Conservation (phyloP, 2,888 invertebrate species). For the Phyllotreta striolata region DNA sequence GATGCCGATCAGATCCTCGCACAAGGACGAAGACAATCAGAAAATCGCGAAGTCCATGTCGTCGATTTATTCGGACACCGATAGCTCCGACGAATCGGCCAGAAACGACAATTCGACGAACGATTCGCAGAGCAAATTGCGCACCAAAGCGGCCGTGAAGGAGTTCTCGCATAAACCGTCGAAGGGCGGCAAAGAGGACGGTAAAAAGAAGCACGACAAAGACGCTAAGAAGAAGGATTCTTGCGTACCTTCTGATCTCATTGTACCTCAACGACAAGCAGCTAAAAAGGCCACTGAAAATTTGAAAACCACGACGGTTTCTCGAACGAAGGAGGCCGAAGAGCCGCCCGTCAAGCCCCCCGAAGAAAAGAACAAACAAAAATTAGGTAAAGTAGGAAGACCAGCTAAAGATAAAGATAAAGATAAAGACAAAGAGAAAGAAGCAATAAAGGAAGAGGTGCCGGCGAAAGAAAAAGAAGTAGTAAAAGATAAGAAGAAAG, state of each 20-base stretch:
- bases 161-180: constrained; percentile 71
- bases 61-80: constrained; percentile 86
- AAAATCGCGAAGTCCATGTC: constrained; percentile 66
- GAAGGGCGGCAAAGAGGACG: constrained; percentile 51
- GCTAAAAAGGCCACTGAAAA: constrained; percentile 92
- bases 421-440: constrained; percentile 40
- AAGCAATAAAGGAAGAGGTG: constrained; percentile 35
- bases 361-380: constrained; percentile 49
- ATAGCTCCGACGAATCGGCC: constrained; percentile 68
- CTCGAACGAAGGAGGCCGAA: constrained; percentile 56
- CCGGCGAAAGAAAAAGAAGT: constrained; percentile 36
- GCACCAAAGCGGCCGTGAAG: constrained; percentile 87
- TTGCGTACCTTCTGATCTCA: constrained; percentile 78
- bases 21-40: constrained; percentile 57
- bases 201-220: constrained; percentile 40
- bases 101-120: constrained; percentile 69
- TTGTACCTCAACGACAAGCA: constrained; percentile 89
- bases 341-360: constrained; percentile 41
- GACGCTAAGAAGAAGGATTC: constrained; percentile 62
- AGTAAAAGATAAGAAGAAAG: constrained; percentile 40
- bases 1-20: constrained; percentile 59
- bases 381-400: constrained; percentile 44
- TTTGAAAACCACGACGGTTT: constrained; percentile 73
- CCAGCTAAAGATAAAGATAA: constrained; percentile 37
- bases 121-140: constrained; percentile 72